Evolutionary conservation across 2,113 vertebrate genomes (phyloP).

Genomic region (Uria lomvia): DNA sequence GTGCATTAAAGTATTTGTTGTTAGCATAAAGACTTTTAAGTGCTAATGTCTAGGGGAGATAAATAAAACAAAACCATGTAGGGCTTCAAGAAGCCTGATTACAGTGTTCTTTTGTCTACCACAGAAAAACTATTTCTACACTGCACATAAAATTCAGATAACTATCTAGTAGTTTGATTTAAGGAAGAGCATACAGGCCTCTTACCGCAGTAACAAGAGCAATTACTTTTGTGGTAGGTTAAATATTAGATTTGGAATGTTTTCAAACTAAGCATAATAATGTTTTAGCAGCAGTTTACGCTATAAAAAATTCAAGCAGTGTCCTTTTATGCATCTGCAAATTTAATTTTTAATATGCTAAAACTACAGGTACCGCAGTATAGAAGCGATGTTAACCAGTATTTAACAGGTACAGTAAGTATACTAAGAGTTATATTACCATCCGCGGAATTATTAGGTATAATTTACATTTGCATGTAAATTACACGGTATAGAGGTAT

Average conservation of each 20-base stretch:
- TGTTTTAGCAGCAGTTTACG: not conserved
- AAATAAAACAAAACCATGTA: not conserved
- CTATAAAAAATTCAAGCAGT: not conserved
- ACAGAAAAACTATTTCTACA: constrained; percentile 9
- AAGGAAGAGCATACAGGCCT: constrained; percentile 1
- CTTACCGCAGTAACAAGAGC: not conserved
- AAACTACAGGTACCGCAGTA: not conserved
- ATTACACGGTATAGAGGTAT: not conserved
- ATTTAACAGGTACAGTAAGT: not conserved
- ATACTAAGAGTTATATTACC: not conserved
- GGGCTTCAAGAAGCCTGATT: not conserved
- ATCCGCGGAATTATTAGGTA: not conserved
- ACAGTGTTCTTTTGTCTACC: not conserved
- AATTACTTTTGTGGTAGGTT: constrained; percentile 36
- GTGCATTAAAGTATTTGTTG: not conserved
- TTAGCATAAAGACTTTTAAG: constrained; percentile 4
- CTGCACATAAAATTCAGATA: constrained; percentile 27
- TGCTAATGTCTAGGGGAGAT: not conserved
- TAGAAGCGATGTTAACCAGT: not conserved
- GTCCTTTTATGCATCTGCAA: not conserved
- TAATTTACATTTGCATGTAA: not conserved
- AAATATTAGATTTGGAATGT: constrained; percentile 50
- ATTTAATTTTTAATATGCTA: not conserved
- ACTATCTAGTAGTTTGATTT: constrained; percentile 46
- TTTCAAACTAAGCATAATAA: constrained; percentile 51